Base-by-base conservation (phyloP, 1,140 invertebrate species). In the Nasonia vitripennis region DNA sequence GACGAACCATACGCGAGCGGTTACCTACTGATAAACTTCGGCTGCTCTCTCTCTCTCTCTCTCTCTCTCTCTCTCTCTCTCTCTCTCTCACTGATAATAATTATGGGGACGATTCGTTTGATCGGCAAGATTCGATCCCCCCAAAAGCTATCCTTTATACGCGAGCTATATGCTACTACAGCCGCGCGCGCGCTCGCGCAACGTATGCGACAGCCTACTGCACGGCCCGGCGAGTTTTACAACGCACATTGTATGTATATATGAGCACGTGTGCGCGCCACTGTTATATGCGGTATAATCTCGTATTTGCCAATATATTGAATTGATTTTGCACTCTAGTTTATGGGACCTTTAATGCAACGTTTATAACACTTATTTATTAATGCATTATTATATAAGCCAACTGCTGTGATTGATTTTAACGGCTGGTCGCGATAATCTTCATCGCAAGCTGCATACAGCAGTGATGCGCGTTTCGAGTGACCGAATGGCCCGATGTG, bases 1-100 rank as follows among this genome's bases (percentile, higher is more conserved):
- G 89, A 90, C 89, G 89, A 91, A 88, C 86, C 84, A 88, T 89
- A 90, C 90, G 89, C 81, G 88, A 88, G 90, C 89, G 91, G 89
- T 91, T 90, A 89, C 89, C 89, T 88, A 82, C 88, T 91, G 89
- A 91, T 89, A 90, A 91, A 90, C 91, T 91, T 90, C 87, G 89
- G 81, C 45, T 88, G 90, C 82, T 37, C 34, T 37, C 34, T 37
- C 34, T 37, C 34, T 37, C 34, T 27, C 27, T 27, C 27, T 27
- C 27, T 27, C 1, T 27, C 27, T 1, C 27, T 37, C 34, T 37
- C 34, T 37, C 34, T 37, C 34, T 37, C 34, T 27, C 1, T 27
- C 27, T 27, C 27, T 27, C 27, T 27, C 27, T 1, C 27, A 27
- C 27, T 27, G 27, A 86, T 82, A 82, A 82, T 86, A 86, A 86